These are phyloP conservation scores for Neodiprion pinetum DNA, from an alignment of 1,140 invertebrate genomes.

Conservation along the genomic window DNA sequence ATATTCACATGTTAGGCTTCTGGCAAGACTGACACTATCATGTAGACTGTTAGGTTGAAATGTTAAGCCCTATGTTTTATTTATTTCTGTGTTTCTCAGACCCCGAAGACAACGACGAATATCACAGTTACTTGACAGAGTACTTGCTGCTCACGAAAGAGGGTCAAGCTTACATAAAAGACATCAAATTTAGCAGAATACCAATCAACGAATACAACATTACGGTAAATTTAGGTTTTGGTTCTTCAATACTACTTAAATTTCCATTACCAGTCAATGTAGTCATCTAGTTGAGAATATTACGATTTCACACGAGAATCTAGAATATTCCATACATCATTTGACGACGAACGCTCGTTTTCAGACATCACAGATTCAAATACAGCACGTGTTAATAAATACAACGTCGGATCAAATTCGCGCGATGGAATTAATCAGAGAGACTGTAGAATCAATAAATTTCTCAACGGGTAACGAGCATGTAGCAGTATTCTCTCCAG, in stretches of 20 bases:
- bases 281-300: neutral
- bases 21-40: neutral
- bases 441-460: constrained; percentile 43
- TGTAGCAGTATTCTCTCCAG: constrained; percentile 48
- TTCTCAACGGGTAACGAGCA: constrained; percentile 43
- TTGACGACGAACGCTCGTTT: constrained; percentile 17
- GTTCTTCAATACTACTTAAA: neutral
- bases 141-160: constrained; percentile 53
- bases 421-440: constrained; percentile 51
- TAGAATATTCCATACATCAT: no score
- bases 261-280: neutral
- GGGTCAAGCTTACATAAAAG: constrained; percentile 56
- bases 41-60: neutral
- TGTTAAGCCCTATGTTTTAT: constrained; percentile 1
- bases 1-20: constrained; percentile 6
- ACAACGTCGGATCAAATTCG: constrained; percentile 47
- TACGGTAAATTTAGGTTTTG: constrained; percentile 41
- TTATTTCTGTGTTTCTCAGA: constrained; percentile 27
- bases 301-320: neutral
- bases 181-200: constrained; percentile 53
- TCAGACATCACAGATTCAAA: constrained; percentile 52
- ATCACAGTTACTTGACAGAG: constrained; percentile 52
- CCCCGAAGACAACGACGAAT: constrained; percentile 49
- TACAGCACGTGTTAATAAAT: constrained; percentile 54
- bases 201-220: constrained; percentile 57